phyloP scores from a whole-genome alignment of 2,113 vertebrate species.

The Phoenicopterus ruber region DNA sequence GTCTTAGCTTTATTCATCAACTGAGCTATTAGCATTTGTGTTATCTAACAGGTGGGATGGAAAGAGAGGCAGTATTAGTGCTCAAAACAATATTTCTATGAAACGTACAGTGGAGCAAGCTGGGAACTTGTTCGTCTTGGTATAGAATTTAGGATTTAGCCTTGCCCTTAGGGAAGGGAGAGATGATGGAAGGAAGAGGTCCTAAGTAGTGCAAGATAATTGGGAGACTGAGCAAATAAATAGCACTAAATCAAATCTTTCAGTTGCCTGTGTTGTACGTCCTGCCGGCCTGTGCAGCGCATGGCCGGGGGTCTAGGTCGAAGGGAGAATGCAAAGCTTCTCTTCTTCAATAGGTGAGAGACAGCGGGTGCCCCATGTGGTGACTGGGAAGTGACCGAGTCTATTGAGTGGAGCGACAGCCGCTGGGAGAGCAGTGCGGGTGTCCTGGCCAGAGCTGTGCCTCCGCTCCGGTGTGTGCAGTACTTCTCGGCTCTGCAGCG shows the following conservation, averaged over 20 bases:
- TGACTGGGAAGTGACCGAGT: background rate
- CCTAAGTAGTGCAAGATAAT: background rate
- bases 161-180: background rate
- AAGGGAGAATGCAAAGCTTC: background rate
- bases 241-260: background rate
- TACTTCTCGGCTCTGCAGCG: background rate
- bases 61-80: background rate
- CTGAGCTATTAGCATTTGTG: background rate
- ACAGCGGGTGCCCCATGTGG: fast-evolving
- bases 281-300: fast-evolving
- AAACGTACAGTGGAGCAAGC: background rate
- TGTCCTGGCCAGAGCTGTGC: background rate
- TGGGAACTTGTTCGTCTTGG: background rate
- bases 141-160: background rate
- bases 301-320: no score
- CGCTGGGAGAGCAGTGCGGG: fast-evolving
- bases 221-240: background rate
- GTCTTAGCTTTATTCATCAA: background rate
- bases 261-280: background rate
- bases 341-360: background rate
- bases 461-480: background rate
- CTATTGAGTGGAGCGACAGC: background rate
- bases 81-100: background rate
- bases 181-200: background rate
- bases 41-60: background rate